Evolutionary conservation across 1,140 invertebrate species (phyloP).

Genomic region (Nylanderia fulva): DNA sequence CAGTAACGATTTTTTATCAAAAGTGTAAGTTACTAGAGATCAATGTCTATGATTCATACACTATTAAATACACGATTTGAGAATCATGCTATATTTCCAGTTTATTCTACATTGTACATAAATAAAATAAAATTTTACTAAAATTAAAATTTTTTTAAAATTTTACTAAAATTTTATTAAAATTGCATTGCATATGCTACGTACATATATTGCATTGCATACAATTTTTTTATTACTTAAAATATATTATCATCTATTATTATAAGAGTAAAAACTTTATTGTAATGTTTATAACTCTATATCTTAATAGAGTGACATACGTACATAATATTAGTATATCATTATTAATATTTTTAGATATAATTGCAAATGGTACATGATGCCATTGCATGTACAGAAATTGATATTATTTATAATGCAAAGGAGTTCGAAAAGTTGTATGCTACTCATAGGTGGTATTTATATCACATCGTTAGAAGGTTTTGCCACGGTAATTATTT

Average conservation of each 20-base stretch:
- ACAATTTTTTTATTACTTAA: neutral
- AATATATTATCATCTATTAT: neutral
- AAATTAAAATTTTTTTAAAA: neutral
- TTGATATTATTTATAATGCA: conserved; percentile 51
- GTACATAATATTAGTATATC: neutral
- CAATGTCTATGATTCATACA: neutral
- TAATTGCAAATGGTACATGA: conserved; percentile 32
- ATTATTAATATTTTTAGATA: conserved; percentile 43
- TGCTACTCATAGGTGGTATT: conserved; percentile 25
- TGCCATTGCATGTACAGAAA: conserved; percentile 34
- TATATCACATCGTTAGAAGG: conserved; percentile 36
- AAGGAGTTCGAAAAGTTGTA: conserved; percentile 37
- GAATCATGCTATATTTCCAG: neutral
- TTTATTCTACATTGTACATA: neutral
- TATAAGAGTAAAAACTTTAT: neutral
- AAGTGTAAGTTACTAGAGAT: conserved; percentile 7
- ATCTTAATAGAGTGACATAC: neutral
- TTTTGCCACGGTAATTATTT: conserved; percentile 43
- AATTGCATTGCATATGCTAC: no score
- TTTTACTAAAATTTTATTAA: neutral
- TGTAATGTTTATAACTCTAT: neutral
- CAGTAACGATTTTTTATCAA: conserved; percentile 17
- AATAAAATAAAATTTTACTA: neutral
- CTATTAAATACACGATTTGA: neutral
- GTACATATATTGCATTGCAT: neutral